phyloP scores from a whole-genome alignment of 2,113 vertebrate genomes.

The Poeciliopsis retropinna region DNA sequence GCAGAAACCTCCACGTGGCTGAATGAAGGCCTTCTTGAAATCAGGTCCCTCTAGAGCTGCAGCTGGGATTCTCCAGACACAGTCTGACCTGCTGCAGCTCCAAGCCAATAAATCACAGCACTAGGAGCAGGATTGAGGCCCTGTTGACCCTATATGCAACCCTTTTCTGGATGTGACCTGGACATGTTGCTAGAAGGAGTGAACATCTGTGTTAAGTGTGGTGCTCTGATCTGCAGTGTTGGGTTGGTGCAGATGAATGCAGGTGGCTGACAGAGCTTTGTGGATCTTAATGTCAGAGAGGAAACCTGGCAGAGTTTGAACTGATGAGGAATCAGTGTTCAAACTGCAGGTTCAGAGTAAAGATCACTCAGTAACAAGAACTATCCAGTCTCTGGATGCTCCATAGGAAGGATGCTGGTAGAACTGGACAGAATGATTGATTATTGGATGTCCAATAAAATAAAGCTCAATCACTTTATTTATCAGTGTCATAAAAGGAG shows the following conservation, averaged over 20 bases:
- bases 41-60: conserved; percentile 5
- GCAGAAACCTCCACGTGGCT: conserved; percentile 31
- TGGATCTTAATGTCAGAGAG: conserved; percentile 19
- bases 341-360: conserved; percentile 18
- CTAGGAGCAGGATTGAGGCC: conserved; percentile 26
- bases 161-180: neutral
- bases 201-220: neutral
- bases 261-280: conserved; percentile 32
- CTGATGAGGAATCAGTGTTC: conserved; percentile 50
- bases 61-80: too few relatives aligned
- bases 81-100: conserved; percentile 1
- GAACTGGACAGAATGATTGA: too few relatives aligned
- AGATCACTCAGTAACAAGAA: neutral
- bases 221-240: conserved; percentile 10
- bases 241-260: conserved; percentile 26
- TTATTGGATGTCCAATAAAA: too few relatives aligned
- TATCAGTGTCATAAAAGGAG: too few relatives aligned
- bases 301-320: conserved; percentile 30
- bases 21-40: conserved; percentile 53
- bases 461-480: too few relatives aligned
- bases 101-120: conserved; percentile 47
- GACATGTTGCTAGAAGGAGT: neutral
- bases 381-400: too few relatives aligned
- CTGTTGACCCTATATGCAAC: conserved; percentile 28
- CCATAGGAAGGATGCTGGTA: too few relatives aligned